phyloP scores from a whole-genome alignment of 2,113 vertebrate species.

The Chaenocephalus aceratus region DNA sequence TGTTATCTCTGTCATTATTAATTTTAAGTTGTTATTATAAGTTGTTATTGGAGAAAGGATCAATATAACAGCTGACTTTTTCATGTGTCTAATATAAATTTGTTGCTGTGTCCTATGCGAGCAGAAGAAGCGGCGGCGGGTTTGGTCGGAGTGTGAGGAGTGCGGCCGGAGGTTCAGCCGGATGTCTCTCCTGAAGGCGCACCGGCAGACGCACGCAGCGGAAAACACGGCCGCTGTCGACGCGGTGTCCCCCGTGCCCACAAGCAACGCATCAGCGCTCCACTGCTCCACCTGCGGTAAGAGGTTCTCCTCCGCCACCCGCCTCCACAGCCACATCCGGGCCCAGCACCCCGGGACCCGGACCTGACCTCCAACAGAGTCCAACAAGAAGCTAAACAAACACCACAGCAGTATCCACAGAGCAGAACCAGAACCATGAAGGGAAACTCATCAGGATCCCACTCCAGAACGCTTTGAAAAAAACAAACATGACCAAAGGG shows the following conservation, averaged over 20 bases:
- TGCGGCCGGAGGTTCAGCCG: constrained; percentile 83
- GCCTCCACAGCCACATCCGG: constrained; percentile 74
- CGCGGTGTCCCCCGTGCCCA: not conserved
- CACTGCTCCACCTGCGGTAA: constrained; percentile 77
- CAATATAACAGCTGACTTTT: too few relatives aligned
- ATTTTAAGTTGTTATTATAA: too few relatives aligned
- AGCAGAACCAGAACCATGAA: not conserved
- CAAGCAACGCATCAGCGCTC: not conserved
- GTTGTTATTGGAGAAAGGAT: too few relatives aligned
- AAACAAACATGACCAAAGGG: too few relatives aligned
- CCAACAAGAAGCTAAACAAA: not conserved
- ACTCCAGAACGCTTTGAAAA: too few relatives aligned
- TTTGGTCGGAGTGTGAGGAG: constrained; percentile 79
- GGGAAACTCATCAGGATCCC: too few relatives aligned
- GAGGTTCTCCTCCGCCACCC: constrained; percentile 75
- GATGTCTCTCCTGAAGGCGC: constrained; percentile 79
- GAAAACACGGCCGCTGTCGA: not conserved
- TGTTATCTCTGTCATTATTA: too few relatives aligned
- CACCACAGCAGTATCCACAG: not conserved
- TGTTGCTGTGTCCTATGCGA: not conserved
- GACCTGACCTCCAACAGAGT: constrained; percentile 48
- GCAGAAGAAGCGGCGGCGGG: constrained; percentile 73
- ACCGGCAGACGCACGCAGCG: constrained; percentile 74
- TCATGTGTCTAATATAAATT: too few relatives aligned
- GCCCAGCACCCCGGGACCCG: constrained; percentile 64